Conservation (phyloP, 2,888 invertebrate genomes). For the Hemithea aestivaria region DNA sequence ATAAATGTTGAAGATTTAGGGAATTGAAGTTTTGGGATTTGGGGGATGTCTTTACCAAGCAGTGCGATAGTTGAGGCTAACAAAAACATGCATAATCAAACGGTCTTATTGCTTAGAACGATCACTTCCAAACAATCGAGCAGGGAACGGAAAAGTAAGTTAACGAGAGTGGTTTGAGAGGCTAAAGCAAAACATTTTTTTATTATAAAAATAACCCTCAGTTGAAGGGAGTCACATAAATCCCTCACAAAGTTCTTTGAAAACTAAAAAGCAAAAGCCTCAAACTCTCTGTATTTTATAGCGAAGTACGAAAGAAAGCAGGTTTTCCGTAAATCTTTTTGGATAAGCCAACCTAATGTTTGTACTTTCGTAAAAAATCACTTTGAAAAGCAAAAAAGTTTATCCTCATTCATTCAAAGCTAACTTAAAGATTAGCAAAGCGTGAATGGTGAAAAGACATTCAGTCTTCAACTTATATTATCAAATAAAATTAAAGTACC, state of each 20-base stretch:
- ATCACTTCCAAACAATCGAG: too few species aligned
- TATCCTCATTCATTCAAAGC: conserved; percentile 6
- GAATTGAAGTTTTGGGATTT: too few species aligned
- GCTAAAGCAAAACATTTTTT: too few species aligned
- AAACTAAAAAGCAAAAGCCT: not conserved
- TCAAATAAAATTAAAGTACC: too few species aligned
- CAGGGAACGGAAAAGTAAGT: too few species aligned
- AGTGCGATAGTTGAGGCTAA: too few species aligned
- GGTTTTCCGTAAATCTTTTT: conserved; percentile 5
- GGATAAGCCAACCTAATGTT: conserved; percentile 8
- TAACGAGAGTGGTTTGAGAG: too few species aligned
- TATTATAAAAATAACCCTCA: too few species aligned
- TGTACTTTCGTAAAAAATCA: conserved; percentile 7
- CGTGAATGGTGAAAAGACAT: conserved; percentile 3
- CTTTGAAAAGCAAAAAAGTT: conserved; percentile 8
- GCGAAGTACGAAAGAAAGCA: conserved; percentile 3
- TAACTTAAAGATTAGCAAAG: conserved; percentile 7
- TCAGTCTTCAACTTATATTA: not conserved
- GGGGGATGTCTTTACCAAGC: too few species aligned
- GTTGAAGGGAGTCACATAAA: not conserved
- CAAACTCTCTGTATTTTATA: conserved; percentile 3
- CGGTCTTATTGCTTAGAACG: too few species aligned
- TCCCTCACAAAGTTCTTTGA: conserved; percentile 1
- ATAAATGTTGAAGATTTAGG: too few species aligned
- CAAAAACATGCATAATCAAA: too few species aligned